Evolutionary conservation across 2,888 invertebrate genomes (phyloP).

Genomic region (Diaprepes abbreviatus): DNA sequence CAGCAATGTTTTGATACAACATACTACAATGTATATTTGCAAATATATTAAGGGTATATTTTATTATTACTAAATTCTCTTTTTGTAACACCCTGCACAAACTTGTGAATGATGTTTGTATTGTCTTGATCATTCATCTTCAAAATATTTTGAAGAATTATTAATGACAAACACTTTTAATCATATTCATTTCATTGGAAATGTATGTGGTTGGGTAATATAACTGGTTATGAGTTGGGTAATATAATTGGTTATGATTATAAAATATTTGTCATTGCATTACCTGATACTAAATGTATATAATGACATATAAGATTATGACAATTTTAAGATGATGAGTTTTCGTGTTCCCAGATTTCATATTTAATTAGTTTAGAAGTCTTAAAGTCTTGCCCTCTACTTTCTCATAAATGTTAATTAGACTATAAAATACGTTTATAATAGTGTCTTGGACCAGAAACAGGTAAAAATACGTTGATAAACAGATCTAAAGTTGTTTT

Average conservation of each 20-base stretch:
- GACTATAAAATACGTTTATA: no score
- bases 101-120: not conserved
- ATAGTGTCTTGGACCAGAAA: no score
- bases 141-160: no score
- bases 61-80: not conserved
- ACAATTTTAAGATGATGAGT: not conserved
- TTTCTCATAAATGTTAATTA: not conserved
- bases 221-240: no score
- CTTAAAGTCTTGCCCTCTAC: not conserved
- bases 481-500: no score
- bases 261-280: no score
- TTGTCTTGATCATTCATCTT: not conserved
- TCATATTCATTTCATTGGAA: no score
- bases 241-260: no score
- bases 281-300: no score
- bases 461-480: no score
- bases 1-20: not conserved
- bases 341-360: not conserved
- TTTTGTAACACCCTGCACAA: not conserved
- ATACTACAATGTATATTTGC: not conserved
- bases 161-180: no score
- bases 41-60: not conserved
- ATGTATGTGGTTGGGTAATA: no score
- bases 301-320: constrained; percentile 2
- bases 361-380: not conserved